A percentile compares a stretch with the other conserved stretches of the same genome.
Conservation (phyloP, 2,888 invertebrate species). For the Coelogynopora nodosa region DNA sequence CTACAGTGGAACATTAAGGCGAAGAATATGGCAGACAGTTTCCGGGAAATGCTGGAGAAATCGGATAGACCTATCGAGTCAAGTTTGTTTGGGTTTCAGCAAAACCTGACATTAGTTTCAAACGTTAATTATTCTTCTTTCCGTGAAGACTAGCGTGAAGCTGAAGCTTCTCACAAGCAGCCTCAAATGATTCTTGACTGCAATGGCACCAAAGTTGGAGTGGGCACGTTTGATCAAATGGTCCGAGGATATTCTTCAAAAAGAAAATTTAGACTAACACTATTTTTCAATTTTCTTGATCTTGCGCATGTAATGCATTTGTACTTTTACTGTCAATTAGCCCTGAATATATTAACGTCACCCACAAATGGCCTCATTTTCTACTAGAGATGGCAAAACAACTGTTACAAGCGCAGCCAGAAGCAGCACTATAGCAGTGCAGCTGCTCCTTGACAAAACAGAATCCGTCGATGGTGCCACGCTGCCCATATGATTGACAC, state of each 20-base stretch:
- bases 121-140: no score
- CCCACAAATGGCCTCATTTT: neutral
- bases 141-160: neutral
- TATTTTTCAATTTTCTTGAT: neutral
- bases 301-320: neutral
- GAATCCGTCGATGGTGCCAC: neutral
- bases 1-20: neutral
- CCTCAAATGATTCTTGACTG: neutral
- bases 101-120: no score
- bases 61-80: neutral
- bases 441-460: neutral
- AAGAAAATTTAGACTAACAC: neutral
- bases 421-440: no score
- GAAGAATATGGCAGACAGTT: neutral
- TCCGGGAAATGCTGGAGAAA: neutral
- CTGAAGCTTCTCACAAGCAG: neutral
- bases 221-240: no score
- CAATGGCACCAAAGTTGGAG: neutral
- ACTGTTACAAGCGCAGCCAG: neutral
- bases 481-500: neutral
- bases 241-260: neutral
- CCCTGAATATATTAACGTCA: neutral
- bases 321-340: neutral
- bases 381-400: neutral
- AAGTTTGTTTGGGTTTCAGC: neutral